phyloP scores from a whole-genome alignment of 2,888 invertebrate genomes.

The Plebejus anna region DNA sequence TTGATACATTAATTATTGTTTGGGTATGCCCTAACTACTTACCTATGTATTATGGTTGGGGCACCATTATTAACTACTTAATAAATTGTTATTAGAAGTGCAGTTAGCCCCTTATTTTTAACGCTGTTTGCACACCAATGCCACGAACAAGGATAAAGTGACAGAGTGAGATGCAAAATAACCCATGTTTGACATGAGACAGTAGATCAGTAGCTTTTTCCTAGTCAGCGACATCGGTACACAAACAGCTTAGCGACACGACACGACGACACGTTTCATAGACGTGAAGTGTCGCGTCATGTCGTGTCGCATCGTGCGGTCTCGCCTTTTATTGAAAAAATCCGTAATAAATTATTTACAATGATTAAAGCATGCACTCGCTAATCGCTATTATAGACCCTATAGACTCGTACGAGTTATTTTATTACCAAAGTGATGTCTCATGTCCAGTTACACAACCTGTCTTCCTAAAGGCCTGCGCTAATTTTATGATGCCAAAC shows the following conservation, averaged over 20 bases:
- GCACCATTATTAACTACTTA: background rate
- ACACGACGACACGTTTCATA: too few relatives aligned
- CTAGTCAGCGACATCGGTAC: too few relatives aligned
- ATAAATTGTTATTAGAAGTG: background rate
- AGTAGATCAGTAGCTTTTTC: too few relatives aligned
- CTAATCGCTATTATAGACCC: conserved; percentile 41
- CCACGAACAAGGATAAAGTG: background rate
- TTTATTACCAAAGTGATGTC: conserved; percentile 65
- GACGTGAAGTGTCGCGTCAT: too few relatives aligned
- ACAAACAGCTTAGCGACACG: too few relatives aligned
- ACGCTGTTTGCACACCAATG: background rate
- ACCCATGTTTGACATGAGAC: background rate
- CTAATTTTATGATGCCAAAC: conserved; percentile 3
- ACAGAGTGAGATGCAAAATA: background rate
- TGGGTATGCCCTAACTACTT: background rate
- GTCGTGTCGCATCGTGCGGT: too few relatives aligned
- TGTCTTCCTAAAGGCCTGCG: conserved; percentile 53
- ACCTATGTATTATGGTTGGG: background rate
- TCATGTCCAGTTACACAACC: conserved; percentile 36
- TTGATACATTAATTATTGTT: background rate
- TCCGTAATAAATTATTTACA: background rate
- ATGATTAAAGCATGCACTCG: conserved; percentile 36
- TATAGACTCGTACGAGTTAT: conserved; percentile 47
- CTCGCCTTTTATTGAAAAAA: background rate
- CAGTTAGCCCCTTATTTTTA: background rate